Evolutionary conservation across 2,113 vertebrate species (phyloP), one percentile per base, ranked within the genome.

Genomic region (Litocranius walleri): DNA sequence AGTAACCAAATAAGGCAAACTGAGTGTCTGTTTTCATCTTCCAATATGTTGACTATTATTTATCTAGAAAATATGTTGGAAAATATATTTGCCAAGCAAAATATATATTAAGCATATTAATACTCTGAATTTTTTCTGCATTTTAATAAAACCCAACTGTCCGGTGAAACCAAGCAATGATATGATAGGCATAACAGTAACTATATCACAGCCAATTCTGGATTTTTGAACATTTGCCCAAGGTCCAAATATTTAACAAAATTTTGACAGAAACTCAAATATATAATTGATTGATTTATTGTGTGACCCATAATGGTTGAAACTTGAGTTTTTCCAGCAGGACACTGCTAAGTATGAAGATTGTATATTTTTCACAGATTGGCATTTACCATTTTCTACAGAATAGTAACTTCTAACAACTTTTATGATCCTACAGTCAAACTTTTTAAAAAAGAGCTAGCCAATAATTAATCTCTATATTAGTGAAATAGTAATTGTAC

Each of bases 91-190:
- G 57, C 48, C 56, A 87, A 90, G 45, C 4, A 88, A 95, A 97
- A 95, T 74, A 2, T 80, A 93, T n/a, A 87, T 64, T 88, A 30
- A 93, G 43, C 23, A n/a, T 80, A 67, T 30, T 83, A 94, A 83
- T 48, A 57, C 12, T 85, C 6, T 33, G 12, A 43, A 48, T 90
- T 77, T 62, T 30, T 17, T 19, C 21, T 59, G 6, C 5, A 67
- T 97, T 94, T 93, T 95, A 95, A 90, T 88, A n/a, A 95, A 89
- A 91, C 29, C 40, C 33, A 94, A 86, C 25, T 67, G 11, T 93
- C 48, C 74, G 48, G 54, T 89, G 27, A 12, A 94, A 81, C 17
- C 91, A 81, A 95, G 95, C 19, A 78, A 67, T 93, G 29, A 82
- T 29, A 40, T 36, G 78, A 52, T 14, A 91, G 11, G 36, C 64